Base-by-base conservation (phyloP, 2,797 vertebrate genomes). In the Malurus leucopterus region DNA sequence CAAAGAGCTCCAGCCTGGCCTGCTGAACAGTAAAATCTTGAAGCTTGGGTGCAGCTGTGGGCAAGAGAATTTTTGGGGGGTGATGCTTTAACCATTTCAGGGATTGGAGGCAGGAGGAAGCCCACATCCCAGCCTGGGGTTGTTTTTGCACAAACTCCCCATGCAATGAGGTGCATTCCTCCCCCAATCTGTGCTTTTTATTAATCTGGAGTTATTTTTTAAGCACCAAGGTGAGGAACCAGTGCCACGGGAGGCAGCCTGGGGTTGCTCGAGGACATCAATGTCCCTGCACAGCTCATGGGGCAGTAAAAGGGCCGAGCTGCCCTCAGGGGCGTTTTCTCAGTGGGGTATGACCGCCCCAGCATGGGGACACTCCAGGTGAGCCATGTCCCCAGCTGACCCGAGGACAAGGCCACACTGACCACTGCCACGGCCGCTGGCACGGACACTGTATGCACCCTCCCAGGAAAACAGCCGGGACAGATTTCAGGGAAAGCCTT, bases 401-500 rank as follows among this genome's bases (percentile, higher is more conserved):
- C 53, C 43, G 6, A 8, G 68, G 12, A 27, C 13, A 32, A 30
- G 46, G 43, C 29, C 22, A 41, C 15, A 4, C 8, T 73, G 43
- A 30, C 62, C 71, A 24, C 40, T 40, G 30, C 46, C 71, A 30
- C 15, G 22, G 8, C 18, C 2, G 0, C 20, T 19, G 38, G 62
- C 58, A 30, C 0, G 3, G 75, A 14, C 1, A 3, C 38, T 34
- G 0, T 4, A 1, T n/a, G 38, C 13, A 18, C 8, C 8, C 20
- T 69, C 73, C 36, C 27, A 54, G 85, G 62, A 70, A 70, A 86
- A 12, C 34, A 13, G 38, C 75, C 8, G 4, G 61, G 16, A 54
- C 44, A 34, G 62, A 46, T 78, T 81, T 74, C n/a, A 2, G 72
- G n/a, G 38, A 85, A 84, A 89, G 21, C 17, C 24, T 78, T 84